These are phyloP conservation scores for Orgyia antiqua DNA, from an alignment of 2,888 invertebrate genomes.

Conservation along the genomic window DNA sequence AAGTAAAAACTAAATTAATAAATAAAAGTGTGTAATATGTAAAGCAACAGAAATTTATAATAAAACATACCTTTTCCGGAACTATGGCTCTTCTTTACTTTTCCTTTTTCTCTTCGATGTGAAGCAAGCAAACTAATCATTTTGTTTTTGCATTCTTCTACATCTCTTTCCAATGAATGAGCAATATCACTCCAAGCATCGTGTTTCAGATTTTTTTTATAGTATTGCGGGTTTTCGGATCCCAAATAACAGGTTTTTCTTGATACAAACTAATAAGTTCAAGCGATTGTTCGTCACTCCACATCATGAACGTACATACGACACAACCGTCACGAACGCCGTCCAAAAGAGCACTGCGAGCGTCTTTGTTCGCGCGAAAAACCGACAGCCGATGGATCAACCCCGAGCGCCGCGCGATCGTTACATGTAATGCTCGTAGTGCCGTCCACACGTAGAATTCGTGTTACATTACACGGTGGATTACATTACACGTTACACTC, in stretches of 20 bases:
- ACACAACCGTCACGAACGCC: constrained; percentile 15
- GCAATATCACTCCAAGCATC: constrained; percentile 19
- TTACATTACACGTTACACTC: constrained; percentile 1
- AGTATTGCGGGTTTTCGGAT: constrained; percentile 8
- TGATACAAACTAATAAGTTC: constrained; percentile 11
- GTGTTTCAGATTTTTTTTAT: constrained; percentile 13
- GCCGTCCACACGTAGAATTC: too few relatives aligned
- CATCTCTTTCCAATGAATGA: constrained; percentile 18
- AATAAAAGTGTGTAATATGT: too few relatives aligned
- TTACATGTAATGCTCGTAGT: constrained; percentile 12
- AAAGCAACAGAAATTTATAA: too few relatives aligned
- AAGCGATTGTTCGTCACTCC: constrained; percentile 13
- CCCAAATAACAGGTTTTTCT: constrained; percentile 10
- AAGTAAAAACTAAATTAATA: too few relatives aligned
- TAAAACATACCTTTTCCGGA: constrained; percentile 14
- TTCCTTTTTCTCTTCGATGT: constrained; percentile 12
- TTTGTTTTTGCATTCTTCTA: constrained; percentile 18
- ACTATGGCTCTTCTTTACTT: constrained; percentile 15
- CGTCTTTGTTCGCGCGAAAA: constrained; percentile 12
- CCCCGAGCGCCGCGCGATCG: constrained; percentile 7
- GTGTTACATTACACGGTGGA: background rate
- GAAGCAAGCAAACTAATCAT: constrained; percentile 16
- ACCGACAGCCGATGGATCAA: constrained; percentile 13
- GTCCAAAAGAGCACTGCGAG: constrained; percentile 10
- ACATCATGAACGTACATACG: constrained; percentile 15